Base-by-base conservation (phyloP, 1,140 invertebrate genomes). In the Macrostomum lignano region DNA sequence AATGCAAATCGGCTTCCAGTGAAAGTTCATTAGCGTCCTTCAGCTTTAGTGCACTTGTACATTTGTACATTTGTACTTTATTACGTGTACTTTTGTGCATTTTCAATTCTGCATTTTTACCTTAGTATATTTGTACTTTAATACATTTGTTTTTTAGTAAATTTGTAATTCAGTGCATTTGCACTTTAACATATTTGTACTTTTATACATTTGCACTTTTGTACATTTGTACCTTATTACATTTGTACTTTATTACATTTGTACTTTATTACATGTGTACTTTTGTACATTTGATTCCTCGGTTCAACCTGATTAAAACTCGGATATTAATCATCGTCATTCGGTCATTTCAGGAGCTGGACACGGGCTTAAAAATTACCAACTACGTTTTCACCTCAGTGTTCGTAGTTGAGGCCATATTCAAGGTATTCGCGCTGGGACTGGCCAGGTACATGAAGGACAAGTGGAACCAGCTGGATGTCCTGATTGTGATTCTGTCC, bases 331-430 rank as follows among this genome's bases (percentile, higher is more conserved):
- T n/a, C n/a, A n/a, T n/a, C n/a, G n/a, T n/a, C n/a, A 22, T 37
- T 17, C 46, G 40, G 39, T 44, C 36, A 15, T 49, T 52, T 17
- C 47, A 71, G 68, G 74, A 75, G 36, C 62, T 94, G 37, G 70
- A 74, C 41, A 91, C 91, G 52, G 72, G 81, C 2, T 58, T 98
- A 34, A 86, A 88, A 55, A 86, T 94, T 46, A 91, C 94, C 60
- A 98, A 98, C 56, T 96, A 93, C 48, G 91, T 96, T 60, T 98
- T 98, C 60, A 96, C 91, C 6, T 77, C 78, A 11, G 86, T 96
- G 19, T 98, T 98, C 52, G 91, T 94, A 42, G 59, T 94, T 11
- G 88, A 98, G 64, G 77, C 79, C 9, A 65, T 69, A 10, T 82
- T 94, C 74, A 96, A 98, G 57, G 62, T 94, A 7, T 65, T 88